Percentiles rank a stretch among this genome's conserved stretches.
These are phyloP conservation scores for Stenoptilia bipunctidactyla DNA, from an alignment of 2,888 invertebrate species.

Conservation along the genomic window DNA sequence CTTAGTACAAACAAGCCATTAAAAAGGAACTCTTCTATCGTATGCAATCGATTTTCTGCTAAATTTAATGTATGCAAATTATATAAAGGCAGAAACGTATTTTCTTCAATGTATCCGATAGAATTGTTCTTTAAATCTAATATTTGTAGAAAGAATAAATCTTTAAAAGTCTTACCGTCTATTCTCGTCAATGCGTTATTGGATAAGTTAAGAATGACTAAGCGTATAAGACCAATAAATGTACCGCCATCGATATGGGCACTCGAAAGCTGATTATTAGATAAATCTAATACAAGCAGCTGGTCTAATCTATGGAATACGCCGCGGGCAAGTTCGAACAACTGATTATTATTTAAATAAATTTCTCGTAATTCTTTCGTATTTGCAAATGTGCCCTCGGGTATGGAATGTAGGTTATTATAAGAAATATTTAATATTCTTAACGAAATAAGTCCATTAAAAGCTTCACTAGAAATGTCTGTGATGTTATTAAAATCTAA, in stretches of 20 bases:
- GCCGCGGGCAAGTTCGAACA: conserved; percentile 86
- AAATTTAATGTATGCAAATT: conserved; percentile 91
- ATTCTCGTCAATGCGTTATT: conserved; percentile 88
- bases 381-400: conserved; percentile 85
- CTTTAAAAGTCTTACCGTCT: conserved; percentile 87
- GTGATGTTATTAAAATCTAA: conserved; percentile 87
- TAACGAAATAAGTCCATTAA: conserved; percentile 83
- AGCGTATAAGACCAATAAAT: conserved; percentile 86
- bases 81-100: conserved; percentile 88
- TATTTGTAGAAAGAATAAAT: conserved; percentile 88
- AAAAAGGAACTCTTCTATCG: conserved; percentile 83
- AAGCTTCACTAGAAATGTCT: conserved; percentile 82
- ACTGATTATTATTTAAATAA: conserved; percentile 87
- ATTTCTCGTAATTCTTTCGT: conserved; percentile 87
- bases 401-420: conserved; percentile 85
- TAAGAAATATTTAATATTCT: conserved; percentile 87
- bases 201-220: conserved; percentile 88
- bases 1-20: conserved; percentile 87
- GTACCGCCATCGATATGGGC: conserved; percentile 88
- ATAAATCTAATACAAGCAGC: conserved; percentile 87
- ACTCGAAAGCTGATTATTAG: conserved; percentile 87
- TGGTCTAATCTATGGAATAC: conserved; percentile 88
- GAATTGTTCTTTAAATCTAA: conserved; percentile 89
- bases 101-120: conserved; percentile 87
- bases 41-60: conserved; percentile 88